phyloP scores from a whole-genome alignment of 2,797 vertebrate species.

The Gephyroberyx darwinii region DNA sequence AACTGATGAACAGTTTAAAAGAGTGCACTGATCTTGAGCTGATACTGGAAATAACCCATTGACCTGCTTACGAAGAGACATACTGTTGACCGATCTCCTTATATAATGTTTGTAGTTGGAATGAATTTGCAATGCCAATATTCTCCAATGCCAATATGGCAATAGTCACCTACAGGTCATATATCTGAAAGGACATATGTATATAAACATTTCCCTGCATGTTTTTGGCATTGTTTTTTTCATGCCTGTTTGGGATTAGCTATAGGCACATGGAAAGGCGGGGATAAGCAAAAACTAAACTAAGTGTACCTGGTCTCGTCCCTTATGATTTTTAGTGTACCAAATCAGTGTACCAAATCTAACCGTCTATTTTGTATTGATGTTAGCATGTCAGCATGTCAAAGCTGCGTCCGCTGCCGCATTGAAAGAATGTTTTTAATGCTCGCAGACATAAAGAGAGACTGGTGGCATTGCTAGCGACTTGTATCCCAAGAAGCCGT shows the following conservation, averaged over 20 bases:
- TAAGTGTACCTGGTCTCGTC: neutral
- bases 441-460: neutral
- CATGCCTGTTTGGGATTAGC: no score
- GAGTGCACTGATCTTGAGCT: no score
- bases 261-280: no score
- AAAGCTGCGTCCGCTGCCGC: neutral
- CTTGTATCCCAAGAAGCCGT: neutral
- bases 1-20: no score
- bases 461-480: neutral
- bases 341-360: neutral
- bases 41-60: neutral
- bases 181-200: no score
- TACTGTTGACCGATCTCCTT: no score
- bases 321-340: neutral
- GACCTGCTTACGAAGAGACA: conserved; percentile 11
- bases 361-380: neutral
- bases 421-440: neutral
- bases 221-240: no score
- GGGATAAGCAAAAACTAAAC: no score
- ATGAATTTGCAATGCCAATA: no score
- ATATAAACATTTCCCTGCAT: no score
- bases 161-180: no score
- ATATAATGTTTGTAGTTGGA: neutral
- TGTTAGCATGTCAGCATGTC: neutral
- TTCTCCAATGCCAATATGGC: no score